Evolutionary conservation across 2,113 vertebrate species (phyloP).

Genomic region (Willisornis vidua): DNA sequence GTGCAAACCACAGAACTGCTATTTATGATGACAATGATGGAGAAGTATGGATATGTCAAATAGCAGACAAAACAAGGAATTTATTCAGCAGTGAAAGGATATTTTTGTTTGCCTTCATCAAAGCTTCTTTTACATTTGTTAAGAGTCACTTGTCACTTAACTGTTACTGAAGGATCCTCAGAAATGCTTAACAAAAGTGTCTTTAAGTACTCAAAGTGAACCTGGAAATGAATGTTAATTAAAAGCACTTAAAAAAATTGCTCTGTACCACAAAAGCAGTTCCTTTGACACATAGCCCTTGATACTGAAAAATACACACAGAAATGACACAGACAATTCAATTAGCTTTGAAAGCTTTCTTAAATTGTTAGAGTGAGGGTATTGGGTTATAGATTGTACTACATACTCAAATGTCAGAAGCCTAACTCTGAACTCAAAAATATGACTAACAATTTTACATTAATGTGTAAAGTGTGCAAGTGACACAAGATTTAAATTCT

Average conservation of each 20-base stretch:
- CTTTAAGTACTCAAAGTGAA: constrained; percentile 32
- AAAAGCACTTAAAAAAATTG: constrained; percentile 34
- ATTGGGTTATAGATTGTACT: background rate
- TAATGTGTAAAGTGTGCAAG: background rate
- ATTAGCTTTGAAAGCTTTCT: background rate
- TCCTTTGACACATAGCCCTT: background rate
- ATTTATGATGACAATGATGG: background rate
- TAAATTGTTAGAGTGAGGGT: background rate
- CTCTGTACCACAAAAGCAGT: constrained; percentile 45
- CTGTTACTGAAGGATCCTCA: constrained; percentile 26
- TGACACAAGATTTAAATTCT: background rate
- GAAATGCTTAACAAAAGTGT: constrained; percentile 39
- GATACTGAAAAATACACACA: constrained; percentile 18
- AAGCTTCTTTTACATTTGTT: background rate
- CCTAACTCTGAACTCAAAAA: background rate
- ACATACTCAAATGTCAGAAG: background rate
- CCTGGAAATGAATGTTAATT: constrained; percentile 55
- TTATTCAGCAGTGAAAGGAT: background rate
- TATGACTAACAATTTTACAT: background rate
- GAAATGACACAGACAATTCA: constrained; percentile 8
- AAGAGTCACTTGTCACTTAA: constrained; percentile 16
- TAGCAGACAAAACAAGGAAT: background rate
- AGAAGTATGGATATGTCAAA: background rate
- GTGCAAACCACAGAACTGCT: background rate
- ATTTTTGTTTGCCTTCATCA: background rate